These are phyloP conservation scores for Poecilia latipinna DNA, from an alignment of 2,113 vertebrate genomes.

Conservation along the genomic window DNA sequence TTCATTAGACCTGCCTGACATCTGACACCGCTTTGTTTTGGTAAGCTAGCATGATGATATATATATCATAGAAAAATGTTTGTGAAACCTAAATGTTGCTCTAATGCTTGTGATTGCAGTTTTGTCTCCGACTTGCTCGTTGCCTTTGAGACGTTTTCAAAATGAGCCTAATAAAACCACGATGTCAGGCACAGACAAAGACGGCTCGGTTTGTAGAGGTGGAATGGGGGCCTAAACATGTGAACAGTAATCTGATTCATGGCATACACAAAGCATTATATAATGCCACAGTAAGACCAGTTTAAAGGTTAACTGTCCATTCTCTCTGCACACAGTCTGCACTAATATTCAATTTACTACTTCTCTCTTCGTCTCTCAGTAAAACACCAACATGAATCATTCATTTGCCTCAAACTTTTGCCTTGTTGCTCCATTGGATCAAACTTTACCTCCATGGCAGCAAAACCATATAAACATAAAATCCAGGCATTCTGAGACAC, in stretches of 20 bases:
- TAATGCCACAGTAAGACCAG: constrained; percentile 2
- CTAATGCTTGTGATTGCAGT: not conserved
- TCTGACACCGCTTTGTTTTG: too few relatives aligned
- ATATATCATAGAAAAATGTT: too few relatives aligned
- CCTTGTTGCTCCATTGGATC: not conserved
- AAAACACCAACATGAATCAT: constrained; percentile 19
- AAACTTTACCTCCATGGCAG: not conserved
- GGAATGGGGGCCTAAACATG: constrained; percentile 11
- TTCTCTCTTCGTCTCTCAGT: constrained; percentile 4
- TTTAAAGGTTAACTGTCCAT: constrained; percentile 24
- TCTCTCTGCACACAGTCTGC: constrained; percentile 4
- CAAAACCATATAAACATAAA: not conserved
- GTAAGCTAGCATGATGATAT: too few relatives aligned
- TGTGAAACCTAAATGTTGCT: too few relatives aligned
- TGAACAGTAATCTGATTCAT: constrained; percentile 36
- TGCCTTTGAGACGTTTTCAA: not conserved
- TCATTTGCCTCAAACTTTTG: constrained; percentile 9
- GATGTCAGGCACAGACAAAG: not conserved
- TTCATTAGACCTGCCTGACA: too few relatives aligned
- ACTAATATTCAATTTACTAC: constrained; percentile 1
- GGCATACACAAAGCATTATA: not conserved
- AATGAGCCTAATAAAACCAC: not conserved
- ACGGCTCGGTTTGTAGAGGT: not conserved
- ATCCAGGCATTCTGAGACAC: not conserved
- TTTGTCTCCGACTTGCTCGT: not conserved